Conservation (phyloP, 1,140 invertebrate genomes). For the Camponotus vicinus region DNA sequence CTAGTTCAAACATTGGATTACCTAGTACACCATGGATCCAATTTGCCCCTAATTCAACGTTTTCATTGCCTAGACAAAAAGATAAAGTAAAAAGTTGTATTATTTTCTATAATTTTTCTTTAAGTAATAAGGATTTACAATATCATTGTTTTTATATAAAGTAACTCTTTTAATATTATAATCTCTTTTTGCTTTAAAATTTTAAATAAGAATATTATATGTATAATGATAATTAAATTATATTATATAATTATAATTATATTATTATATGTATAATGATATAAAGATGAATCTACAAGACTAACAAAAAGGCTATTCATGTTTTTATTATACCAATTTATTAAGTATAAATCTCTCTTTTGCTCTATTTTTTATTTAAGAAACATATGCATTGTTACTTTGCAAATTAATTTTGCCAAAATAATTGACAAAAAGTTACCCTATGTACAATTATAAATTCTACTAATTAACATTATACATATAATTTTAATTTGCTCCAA, state of each 20-base stretch:
- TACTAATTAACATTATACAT: too few species aligned
- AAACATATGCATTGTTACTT: too few species aligned
- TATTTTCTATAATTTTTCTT: background rate
- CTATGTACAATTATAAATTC: background rate
- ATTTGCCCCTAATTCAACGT: constrained; percentile 95
- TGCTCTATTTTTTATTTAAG: too few species aligned
- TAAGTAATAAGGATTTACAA: background rate
- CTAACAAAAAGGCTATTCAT: background rate
- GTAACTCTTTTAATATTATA: background rate
- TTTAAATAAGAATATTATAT: background rate
- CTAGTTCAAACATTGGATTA: constrained; percentile 94
- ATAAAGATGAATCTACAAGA: background rate
- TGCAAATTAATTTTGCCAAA: background rate
- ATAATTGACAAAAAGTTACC: background rate
- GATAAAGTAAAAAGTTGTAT: background rate
- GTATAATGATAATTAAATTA: background rate
- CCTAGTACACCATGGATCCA: constrained; percentile 97
- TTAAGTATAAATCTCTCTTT: too few species aligned
- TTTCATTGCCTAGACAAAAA: constrained; percentile 83
- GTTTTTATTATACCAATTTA: background rate
- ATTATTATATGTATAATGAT: background rate
- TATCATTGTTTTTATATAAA: background rate
- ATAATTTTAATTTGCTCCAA: background rate
- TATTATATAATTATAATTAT: too few species aligned
- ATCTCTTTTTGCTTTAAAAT: background rate